phyloP scores from a whole-genome alignment of 2,888 invertebrate genomes.

The Lycia hirtaria region DNA sequence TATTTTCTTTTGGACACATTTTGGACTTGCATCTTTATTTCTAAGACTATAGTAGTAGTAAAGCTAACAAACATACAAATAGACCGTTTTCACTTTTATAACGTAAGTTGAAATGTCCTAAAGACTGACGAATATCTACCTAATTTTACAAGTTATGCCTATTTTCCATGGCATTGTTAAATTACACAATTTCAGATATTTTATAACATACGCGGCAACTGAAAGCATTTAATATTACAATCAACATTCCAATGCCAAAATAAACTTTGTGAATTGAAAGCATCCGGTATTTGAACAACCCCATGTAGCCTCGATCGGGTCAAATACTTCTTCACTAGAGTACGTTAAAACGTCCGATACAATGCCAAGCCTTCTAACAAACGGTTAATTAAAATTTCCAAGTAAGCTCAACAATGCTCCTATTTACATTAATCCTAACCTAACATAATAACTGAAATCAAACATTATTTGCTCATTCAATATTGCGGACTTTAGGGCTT shows the following conservation, averaged over 20 bases:
- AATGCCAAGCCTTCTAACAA: conserved; percentile 14
- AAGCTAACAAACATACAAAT: no score
- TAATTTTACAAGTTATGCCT: no score
- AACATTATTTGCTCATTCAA: conserved; percentile 5
- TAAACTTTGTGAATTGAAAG: conserved; percentile 7
- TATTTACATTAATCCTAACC: conserved; percentile 22
- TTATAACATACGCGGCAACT: no score
- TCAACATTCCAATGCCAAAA: conserved; percentile 5
- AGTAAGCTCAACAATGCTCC: conserved; percentile 5
- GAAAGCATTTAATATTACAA: conserved; percentile 7
- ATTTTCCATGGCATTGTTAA: no score
- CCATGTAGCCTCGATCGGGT: conserved; percentile 2
- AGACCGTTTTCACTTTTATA: no score
- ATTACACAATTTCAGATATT: no score
- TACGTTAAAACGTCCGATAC: conserved; percentile 3
- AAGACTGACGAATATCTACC: no score
- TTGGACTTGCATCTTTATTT: no score
- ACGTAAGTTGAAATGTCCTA: no score
- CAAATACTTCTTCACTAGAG: conserved; percentile 9
- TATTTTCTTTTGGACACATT: no score
- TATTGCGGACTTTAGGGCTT: neutral
- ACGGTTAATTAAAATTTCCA: conserved; percentile 23
- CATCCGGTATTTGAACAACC: conserved; percentile 16
- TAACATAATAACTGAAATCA: conserved; percentile 16
- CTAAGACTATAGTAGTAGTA: no score